Evolutionary conservation across 2,113 vertebrate species (phyloP).

Genomic region (Nematolebias whitei): DNA sequence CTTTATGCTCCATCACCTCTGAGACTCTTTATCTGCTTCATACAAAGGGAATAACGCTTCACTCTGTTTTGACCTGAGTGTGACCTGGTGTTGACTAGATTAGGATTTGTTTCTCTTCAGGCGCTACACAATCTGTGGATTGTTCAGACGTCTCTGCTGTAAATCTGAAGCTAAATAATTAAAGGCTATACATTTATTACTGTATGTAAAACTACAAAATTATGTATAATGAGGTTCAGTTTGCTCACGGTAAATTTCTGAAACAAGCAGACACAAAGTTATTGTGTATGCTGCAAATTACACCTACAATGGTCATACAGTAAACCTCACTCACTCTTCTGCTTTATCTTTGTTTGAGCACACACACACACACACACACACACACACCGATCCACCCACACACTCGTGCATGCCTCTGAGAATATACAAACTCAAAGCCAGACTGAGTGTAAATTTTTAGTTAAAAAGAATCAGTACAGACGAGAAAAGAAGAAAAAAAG

Average conservation of each 20-base stretch:
- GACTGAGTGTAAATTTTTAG: constrained; percentile 36
- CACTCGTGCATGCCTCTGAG: constrained; percentile 6
- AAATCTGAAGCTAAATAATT: too few species aligned
- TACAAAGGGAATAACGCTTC: constrained; percentile 24
- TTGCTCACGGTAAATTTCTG: constrained; percentile 56
- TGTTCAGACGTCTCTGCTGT: constrained; percentile 35
- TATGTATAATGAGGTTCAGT: too few species aligned
- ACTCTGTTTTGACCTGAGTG: constrained; percentile 27
- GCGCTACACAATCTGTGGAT: constrained; percentile 14
- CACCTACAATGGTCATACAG: constrained; percentile 41
- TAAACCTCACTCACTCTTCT: constrained; percentile 27
- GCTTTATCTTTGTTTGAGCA: constrained; percentile 30
- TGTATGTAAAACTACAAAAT: too few species aligned
- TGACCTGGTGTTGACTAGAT: constrained; percentile 45
- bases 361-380: constrained; percentile 56
- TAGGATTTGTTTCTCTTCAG: constrained; percentile 29
- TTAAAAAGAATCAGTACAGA: constrained; percentile 60
- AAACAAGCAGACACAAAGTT: constrained; percentile 65
- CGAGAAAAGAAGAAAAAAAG: constrained; percentile 57
- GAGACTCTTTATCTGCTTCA: constrained; percentile 33
- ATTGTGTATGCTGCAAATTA: constrained; percentile 53
- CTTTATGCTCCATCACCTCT: constrained; percentile 34
- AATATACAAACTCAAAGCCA: constrained; percentile 20
- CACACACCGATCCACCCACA: constrained; percentile 41
- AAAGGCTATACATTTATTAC: too few species aligned